phyloP scores from a whole-genome alignment of 1,140 invertebrate species.

The Drosophila nikananu region DNA sequence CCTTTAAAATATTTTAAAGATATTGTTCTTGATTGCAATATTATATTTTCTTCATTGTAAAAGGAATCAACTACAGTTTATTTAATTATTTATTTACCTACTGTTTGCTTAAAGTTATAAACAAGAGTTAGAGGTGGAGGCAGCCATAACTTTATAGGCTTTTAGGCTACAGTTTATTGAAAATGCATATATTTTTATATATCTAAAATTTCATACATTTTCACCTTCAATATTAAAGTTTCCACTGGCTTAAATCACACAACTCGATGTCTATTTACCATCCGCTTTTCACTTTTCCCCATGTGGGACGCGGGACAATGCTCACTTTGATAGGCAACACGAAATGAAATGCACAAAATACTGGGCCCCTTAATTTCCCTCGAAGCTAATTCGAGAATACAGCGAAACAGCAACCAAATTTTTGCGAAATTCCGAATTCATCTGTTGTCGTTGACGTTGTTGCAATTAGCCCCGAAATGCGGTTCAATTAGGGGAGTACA shows the following conservation, averaged over 20 bases:
- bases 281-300: constrained; percentile 7
- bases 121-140: no score
- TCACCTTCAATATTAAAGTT: background rate
- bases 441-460: constrained; percentile 32
- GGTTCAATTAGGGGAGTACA: constrained; percentile 51
- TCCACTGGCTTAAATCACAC: background rate
- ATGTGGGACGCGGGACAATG: constrained; percentile 13
- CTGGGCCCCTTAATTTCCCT: constrained; percentile 17
- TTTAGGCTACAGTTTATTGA: no score
- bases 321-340: constrained; percentile 17
- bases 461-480: constrained; percentile 50
- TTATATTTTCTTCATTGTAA: no score
- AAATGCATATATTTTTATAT: no score
- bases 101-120: no score
- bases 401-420: constrained; percentile 15
- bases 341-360: constrained; percentile 37
- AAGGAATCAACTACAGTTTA: no score
- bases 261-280: constrained; percentile 4
- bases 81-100: no score
- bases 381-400: constrained; percentile 11
- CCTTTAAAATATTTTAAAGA: no score
- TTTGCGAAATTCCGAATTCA: constrained; percentile 28
- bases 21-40: no score
- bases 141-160: no score
- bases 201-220: background rate